Base-by-base conservation (phyloP, 2,888 invertebrate species). In the Furcula furcula region DNA sequence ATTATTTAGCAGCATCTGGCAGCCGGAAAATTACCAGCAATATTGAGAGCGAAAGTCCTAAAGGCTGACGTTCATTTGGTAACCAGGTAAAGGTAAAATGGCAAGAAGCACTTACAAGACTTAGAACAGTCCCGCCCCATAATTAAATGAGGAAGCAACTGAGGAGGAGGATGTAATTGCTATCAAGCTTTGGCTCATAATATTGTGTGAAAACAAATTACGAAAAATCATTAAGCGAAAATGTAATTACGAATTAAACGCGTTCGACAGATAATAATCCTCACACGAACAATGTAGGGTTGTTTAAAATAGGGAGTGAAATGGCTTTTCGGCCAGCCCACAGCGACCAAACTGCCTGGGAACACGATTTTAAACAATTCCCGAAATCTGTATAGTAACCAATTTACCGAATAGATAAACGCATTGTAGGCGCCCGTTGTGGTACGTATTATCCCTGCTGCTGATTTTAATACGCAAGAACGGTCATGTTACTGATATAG, bases 331-430 rank as follows among this genome's bases (percentile, higher is more conserved):
- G 41, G 62, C 49, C 55, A 58, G 57, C 55, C 67, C 61, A 49
- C 44, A 38, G 47, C 41, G 46, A 56, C 48, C 46, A 69, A 70
- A 59, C 46, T 47, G 65, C 70, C 64, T 80, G 82, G 81, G 78
- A 85, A 83, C 74, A 62, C 55, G 67, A 75, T 57, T 81, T 79
- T 77, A 73, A 82, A 83, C 76, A 71, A 74, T 81, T 80, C 70
- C 71, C 76, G 53, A 77, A 78, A 76, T 79, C 71, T 69, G 67
- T 76, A 56, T 62, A 67, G 68, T 55, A 71, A 67, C 71, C 76
- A 80, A 82, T 83, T 81, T 73, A 66, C 54, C 61, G 65, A 62
- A 60, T 68, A 72, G 72, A 71, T 73, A 76, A 75, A 74, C 62
- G 69, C 64, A 71, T 80, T 73, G 75, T 74, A 71, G 69, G 74